Base-by-base conservation (phyloP, 2,797 vertebrate genomes). In the Mastacembelus armatus region DNA sequence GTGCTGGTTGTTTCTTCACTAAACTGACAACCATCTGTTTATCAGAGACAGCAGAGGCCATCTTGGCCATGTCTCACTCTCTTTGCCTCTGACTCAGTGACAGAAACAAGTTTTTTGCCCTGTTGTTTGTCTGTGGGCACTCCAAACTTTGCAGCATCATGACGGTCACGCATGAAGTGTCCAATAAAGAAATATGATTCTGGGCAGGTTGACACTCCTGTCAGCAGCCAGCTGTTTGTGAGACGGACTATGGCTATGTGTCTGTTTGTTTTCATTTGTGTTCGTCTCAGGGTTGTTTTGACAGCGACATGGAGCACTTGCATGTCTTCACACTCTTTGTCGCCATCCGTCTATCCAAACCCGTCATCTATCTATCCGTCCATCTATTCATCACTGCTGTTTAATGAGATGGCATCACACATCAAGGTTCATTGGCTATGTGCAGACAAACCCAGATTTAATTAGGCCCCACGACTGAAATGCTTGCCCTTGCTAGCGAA, bases 391-490 rank as follows among this genome's bases (percentile, higher is more conserved):
- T 84, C 75, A 38, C 80, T 78, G 77, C 83, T 85, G 72, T 91
- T 92, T 93, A 93, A 94, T 92, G 90, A 93, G 89, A 92, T 87
- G 84, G 75, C 85, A 80, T 89, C 54, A 51, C 82, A 85, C 87
- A 92, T 94, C 91, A 91, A 90, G 91, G 91, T 92, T 93, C 92
- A 92, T 89, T 88, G 91, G 80, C 80, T 68, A 80, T 76, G 85
- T 81, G 83, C 85, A 89, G 86, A 89, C 87, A 88, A 89, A 88
- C 85, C 75, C 75, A 71, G 81, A 88, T 93, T 91, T 93, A 95
- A 94, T 94, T 93, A 91, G 91, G 78, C 65, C 68, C 63, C 61
- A 40, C 56, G 72, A 70, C 69, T 61, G 80, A 84, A 80, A 78
- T 48, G 76, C 58, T 80, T 66, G 77, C 78, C 80, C 86, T 85